A percentile compares a stretch with the other conserved stretches of the same genome.
phyloP scores from a whole-genome alignment of 2,113 vertebrate genomes.

The Gorsachius goisagi region DNA sequence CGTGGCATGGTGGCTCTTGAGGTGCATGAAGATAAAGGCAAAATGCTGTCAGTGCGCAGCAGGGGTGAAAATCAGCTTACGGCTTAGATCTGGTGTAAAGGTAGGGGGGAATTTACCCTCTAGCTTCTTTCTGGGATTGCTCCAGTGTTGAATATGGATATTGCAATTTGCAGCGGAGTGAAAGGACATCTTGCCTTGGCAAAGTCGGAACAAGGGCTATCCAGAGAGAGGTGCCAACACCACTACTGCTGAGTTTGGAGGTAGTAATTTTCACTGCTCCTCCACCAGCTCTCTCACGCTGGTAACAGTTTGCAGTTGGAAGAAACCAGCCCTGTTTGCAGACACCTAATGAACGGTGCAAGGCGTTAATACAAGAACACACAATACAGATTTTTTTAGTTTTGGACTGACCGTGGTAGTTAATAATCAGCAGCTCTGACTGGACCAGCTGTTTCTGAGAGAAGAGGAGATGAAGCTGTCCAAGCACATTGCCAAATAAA shows the following conservation, averaged over 20 bases:
- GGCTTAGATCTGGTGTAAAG: background rate
- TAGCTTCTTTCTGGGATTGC: background rate
- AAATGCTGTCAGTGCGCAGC: background rate
- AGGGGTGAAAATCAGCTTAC: background rate
- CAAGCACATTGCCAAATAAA: background rate
- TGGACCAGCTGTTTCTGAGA: background rate
- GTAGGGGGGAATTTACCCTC: background rate
- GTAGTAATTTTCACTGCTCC: background rate
- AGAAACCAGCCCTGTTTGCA: background rate
- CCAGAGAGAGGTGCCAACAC: background rate
- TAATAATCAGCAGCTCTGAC: background rate
- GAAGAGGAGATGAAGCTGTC: background rate
- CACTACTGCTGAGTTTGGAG: background rate
- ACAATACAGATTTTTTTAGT: background rate
- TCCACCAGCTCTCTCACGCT: background rate
- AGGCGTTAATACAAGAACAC: background rate
- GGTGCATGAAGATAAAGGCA: background rate
- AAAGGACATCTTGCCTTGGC: background rate
- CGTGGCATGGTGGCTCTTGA: background rate
- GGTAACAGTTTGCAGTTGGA: background rate
- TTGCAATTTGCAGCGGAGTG: background rate
- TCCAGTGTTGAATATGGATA: background rate
- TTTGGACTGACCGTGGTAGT: background rate
- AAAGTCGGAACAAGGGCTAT: background rate
- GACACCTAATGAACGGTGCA: background rate